Evolutionary conservation across 2,797 vertebrate genomes (phyloP), one percentile per base, ranked within the genome.

Genomic region (Limosa lapponica): DNA sequence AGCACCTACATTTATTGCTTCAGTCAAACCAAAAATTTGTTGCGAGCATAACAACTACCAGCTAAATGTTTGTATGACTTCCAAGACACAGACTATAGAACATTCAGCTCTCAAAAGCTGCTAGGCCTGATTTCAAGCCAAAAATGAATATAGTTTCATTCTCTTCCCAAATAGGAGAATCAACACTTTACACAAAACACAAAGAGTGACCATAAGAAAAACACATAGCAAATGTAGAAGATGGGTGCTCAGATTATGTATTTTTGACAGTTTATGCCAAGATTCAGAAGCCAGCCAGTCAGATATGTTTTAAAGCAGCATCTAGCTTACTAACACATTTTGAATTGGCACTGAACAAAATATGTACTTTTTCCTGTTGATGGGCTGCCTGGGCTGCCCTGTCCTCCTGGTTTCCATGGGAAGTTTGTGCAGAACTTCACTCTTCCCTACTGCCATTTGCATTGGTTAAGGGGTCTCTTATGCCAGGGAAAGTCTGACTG

Each of bases 291-390:
- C 55, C 16, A 91, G 17, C 12, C 46, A 67, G 34, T 2, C 6
- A 7, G 19, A 87, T 36, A 25, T 3, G 11, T 61, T 66, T 62
- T 64, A 75, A 72, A 41, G 44, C 37, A n/a, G 10, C 59, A 90
- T 82, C 82, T 95, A 92, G 62, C 74, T 93, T 90, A 62, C 70
- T 77, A 83, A 81, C 61, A 43, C n/a, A 62, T 64, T 34, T 43
- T 44, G n/a, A 91, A 80, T 18, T 71, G 39, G 30, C 49, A 71
- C 52, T 51, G 17, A 79, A 57, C 57, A 89, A 80, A 78, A 65
- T 24, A 66, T 58, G 70, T 22, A 43, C 16, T 81, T 49, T 62
- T 51, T 55, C 54, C 51, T 73, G 55, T 28, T 8, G 0, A 27
- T 69, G 52, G 57, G 18, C 51, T 81, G 46, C 36, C 66, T 34